Evolutionary conservation across 2,888 invertebrate species (phyloP), one percentile per base, ranked within the genome.

Genomic region (Aphidius colemani): DNA sequence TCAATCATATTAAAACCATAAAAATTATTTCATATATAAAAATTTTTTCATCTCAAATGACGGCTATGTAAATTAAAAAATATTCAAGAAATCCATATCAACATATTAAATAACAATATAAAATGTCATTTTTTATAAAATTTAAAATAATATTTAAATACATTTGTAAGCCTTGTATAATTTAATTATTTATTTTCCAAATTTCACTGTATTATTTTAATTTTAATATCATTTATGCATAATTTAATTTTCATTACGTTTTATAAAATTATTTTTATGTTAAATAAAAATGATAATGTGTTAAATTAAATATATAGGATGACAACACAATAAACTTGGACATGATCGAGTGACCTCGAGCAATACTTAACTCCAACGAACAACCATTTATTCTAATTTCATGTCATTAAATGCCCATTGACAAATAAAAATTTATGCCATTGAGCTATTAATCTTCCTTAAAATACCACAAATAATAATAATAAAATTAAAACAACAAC

Each of bases 321-420:
- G 40, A 40, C 18, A 5, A 30, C 9, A 30, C 8, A 30, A 59
- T 51, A 18, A 51, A 51, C 43, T 18, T 50, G 44, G n/a, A 44
- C 18, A 18, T 55, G 43, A 62, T 43, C 51, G 51, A 9, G 46
- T 62, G 62, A 48, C 58, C 63, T 63, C 58, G 65, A 59, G 50
- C 53, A 61, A 58, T 62, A 53, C 68, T 66, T 60, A 66, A 66
- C 66, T 64, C 66, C 64, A 70, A 68, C 61, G 65, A 70, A 61
- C 67, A 67, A 65, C 64, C 64, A 69, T 70, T 70, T 69, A 70
- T 69, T 70, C 67, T 69, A 70, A 70, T 70, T 70, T 64, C 63
- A 67, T 64, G 63, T 69, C 68, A 63, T 68, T 69, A 68, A 71
- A 59, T 62, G 51, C 57, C 49, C 59, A 64, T 48, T 62, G 65